Evolutionary conservation across 2,888 invertebrate genomes (phyloP), one percentile per base, ranked within the genome.

Genomic region (Branchipolynoe longqiensis): DNA sequence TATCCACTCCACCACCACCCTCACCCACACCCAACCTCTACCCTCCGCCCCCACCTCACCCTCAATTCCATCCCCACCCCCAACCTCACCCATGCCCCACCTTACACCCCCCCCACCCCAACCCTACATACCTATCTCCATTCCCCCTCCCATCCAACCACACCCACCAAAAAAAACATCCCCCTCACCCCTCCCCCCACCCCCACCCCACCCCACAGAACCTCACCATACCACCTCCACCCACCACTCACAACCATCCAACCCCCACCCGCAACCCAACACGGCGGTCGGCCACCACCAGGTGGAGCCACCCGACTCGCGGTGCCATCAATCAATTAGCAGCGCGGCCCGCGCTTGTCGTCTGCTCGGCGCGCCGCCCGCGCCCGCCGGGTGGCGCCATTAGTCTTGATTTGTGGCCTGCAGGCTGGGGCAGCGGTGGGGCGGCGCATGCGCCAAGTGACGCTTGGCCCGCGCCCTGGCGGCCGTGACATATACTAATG

Each of bases 401-500:
- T 78, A 78, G 78, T 78, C 78, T 78, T 78, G 78, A 78, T 78
- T 78, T 78, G 78, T 78, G 78, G 78, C 25, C 78, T 25, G 18
- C 78, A 78, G 78, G 41, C 54, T 22, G 78, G 41, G 41, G 33
- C 31, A 41, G 78, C 48, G 54, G n/a, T 25, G 40, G 40, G 74
- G 25, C 12, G 74, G 33, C 36, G 69, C 69, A 38, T 38, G 38
- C 69, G 38, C 69, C 36, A 69, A 78, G 78, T 78, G 78, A 48
- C 54, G 78, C 78, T 78, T 78, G 78, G 78, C 78, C 78, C 25
- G 31, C 25, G 78, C 78, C 38, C 48, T 6, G 48, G 48, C 48
- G 28, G 41, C 40, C 48, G 78, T 78, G 78, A 78, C 78, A 78
- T 78, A 78, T 78, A 78, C 78, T 78, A 78, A 78, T 78, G 78